Conservation (phyloP, 2,113 vertebrate genomes). For the Perognathus longimembris region DNA sequence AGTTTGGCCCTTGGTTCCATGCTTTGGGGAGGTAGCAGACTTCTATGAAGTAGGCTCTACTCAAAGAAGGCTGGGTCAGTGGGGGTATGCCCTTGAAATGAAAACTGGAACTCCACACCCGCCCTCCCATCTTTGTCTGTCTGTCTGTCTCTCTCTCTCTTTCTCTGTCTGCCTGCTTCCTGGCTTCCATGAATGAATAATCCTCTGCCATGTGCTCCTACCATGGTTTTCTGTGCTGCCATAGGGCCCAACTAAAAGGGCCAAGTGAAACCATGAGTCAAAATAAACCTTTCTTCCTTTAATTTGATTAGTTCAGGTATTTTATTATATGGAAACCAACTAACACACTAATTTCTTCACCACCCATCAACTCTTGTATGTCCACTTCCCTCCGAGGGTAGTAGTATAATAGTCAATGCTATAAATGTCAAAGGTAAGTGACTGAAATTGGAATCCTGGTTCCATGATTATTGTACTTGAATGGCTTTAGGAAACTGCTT, state of each 20-base stretch:
- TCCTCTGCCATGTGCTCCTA: neutral
- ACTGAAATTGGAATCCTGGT: neutral
- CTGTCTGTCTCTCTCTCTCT: neutral
- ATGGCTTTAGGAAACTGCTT: neutral
- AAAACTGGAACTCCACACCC: neutral
- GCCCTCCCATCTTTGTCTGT: neutral
- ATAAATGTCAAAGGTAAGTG: neutral
- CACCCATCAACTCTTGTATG: rapidly evolving
- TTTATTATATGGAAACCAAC: neutral
- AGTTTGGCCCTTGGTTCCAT: neutral
- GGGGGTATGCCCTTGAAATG: neutral
- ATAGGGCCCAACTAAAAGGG: neutral
- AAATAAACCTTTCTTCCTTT: neutral
- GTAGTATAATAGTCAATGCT: neutral
- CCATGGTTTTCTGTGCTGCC: rapidly evolving
- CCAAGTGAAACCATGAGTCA: neutral
- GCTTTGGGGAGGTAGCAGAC: neutral
- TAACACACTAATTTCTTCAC: neutral
- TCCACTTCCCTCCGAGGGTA: neutral
- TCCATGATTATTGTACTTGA: neutral
- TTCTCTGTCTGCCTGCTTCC: neutral
- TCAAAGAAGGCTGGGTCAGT: neutral
- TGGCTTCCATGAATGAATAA: neutral
- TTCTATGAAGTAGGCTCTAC: neutral
- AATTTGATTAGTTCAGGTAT: neutral